These are phyloP conservation scores for Marronus borbonicus DNA, from an alignment of 2,888 invertebrate genomes.

Conservation along the genomic window DNA sequence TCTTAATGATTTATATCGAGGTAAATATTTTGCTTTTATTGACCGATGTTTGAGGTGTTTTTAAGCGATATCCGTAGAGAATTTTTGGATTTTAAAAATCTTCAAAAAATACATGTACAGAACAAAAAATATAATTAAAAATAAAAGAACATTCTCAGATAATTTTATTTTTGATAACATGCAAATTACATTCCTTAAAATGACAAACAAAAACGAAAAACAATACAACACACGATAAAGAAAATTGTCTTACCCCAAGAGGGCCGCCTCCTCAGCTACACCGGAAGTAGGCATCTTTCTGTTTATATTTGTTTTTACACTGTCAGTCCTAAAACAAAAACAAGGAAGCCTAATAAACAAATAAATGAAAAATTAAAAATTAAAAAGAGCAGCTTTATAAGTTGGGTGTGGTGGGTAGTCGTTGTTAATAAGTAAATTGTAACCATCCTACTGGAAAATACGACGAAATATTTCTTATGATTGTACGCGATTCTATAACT, in stretches of 20 bases:
- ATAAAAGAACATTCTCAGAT: background rate
- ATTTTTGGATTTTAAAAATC: too few species aligned
- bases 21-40: too few species aligned
- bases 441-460: background rate
- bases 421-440: background rate
- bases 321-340: conserved; percentile 68
- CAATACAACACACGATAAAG: conserved; percentile 8
- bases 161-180: background rate
- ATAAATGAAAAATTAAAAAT: conserved; percentile 46
- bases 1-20: too few species aligned
- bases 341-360: conserved; percentile 44
- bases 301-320: conserved; percentile 67
- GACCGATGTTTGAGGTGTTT: too few species aligned
- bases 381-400: background rate
- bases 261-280: conserved; percentile 88
- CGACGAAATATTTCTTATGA: conserved; percentile 24
- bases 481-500: background rate
- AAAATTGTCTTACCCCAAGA: conserved; percentile 83
- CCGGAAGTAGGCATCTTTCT: conserved; percentile 80
- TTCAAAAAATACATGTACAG: too few species aligned
- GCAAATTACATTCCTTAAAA: conserved; percentile 8
- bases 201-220: background rate
- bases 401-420: background rate
- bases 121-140: background rate
- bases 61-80: too few species aligned